A percentile compares a stretch with the other conserved stretches of the same genome.
Conservation (phyloP, 2,797 vertebrate species). For the Sebastes glaucus region DNA sequence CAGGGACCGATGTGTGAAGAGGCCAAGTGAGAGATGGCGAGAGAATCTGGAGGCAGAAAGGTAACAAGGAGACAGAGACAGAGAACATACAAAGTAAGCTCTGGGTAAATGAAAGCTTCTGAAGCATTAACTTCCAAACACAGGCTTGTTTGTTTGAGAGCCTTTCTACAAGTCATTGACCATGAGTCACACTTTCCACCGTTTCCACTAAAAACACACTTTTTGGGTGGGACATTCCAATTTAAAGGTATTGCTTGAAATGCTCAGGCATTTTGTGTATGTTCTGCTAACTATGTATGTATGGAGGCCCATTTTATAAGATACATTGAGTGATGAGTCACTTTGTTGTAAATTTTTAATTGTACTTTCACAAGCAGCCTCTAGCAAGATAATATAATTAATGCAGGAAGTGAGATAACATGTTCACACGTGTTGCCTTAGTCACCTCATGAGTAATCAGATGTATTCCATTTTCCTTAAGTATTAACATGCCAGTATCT, state of each 20-base stretch:
- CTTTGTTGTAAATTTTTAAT: background rate
- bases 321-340: background rate
- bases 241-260: background rate
- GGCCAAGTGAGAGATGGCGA: background rate
- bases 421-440: background rate
- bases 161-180: background rate
- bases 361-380: background rate
- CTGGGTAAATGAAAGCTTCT: background rate
- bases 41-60: background rate
- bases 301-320: background rate
- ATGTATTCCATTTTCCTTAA: background rate
- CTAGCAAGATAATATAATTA: background rate
- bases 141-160: background rate
- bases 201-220: background rate
- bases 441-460: background rate
- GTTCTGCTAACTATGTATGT: background rate
- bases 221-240: background rate
- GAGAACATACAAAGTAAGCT: background rate
- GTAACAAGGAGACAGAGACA: background rate
- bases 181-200: constrained; percentile 7
- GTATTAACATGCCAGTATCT: background rate
- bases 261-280: background rate
- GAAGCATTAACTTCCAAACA: background rate
- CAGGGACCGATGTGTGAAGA: background rate
- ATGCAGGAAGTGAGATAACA: background rate